Percentiles rank a stretch among this genome's conserved stretches.
phyloP scores from a whole-genome alignment of 2,113 vertebrate genomes.

The Tinamus guttatus region DNA sequence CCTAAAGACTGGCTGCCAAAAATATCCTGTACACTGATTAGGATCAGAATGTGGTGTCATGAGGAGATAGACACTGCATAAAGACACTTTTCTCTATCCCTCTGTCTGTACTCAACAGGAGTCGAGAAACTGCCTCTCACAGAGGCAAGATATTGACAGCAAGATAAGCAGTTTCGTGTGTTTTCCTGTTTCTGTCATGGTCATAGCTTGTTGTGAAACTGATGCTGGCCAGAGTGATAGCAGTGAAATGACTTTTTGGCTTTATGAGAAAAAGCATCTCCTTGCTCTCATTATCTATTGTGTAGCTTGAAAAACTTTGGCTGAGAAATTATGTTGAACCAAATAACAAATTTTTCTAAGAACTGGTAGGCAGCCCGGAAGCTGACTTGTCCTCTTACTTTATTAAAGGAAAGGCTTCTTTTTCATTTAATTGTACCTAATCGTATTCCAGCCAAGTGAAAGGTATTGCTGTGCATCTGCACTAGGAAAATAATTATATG shows the following conservation, averaged over 20 bases:
- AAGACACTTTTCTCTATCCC: neutral
- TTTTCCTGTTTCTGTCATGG: neutral
- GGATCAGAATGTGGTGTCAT: neutral
- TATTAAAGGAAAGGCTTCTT: neutral
- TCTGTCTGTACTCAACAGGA: neutral
- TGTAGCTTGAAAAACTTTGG: neutral
- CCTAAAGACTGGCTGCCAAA: no score
- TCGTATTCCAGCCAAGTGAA: neutral
- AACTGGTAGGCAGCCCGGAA: neutral
- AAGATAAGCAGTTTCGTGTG: neutral
- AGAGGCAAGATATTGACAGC: neutral
- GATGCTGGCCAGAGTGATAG: neutral
- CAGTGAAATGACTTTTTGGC: neutral
- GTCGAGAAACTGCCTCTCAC: neutral
- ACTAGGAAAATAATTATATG: neutral
- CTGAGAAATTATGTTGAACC: neutral
- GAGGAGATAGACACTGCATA: neutral
- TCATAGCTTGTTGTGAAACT: neutral
- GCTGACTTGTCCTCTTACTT: neutral
- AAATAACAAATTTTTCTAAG: neutral
- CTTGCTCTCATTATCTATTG: neutral
- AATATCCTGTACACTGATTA: neutral
- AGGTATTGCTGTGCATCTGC: neutral
- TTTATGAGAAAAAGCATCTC: neutral
- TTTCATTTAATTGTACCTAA: neutral